These are phyloP conservation scores for Hydrotaea cyrtoneurina DNA, from an alignment of 2,888 invertebrate genomes.

Conservation along the genomic window DNA sequence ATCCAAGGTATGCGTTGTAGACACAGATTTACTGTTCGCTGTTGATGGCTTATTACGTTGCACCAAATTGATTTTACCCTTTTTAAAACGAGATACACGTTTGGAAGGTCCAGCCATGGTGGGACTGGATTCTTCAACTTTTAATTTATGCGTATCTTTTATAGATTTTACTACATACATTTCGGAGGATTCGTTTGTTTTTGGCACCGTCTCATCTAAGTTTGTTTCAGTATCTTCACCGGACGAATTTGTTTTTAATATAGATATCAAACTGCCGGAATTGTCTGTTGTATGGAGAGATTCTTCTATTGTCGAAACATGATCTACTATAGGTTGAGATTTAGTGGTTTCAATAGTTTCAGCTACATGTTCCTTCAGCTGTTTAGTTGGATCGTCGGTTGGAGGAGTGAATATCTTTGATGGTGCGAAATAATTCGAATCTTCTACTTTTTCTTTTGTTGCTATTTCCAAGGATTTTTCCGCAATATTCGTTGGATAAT, in stretches of 20 bases:
- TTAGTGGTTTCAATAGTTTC: background rate
- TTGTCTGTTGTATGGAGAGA: background rate
- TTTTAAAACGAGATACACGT: conserved; percentile 70
- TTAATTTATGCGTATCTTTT: background rate
- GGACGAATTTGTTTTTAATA: background rate
- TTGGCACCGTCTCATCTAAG: background rate
- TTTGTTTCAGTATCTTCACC: background rate
- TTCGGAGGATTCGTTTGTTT: background rate
- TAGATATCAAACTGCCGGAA: background rate
- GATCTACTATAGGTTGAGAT: no score
- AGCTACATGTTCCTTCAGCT: background rate
- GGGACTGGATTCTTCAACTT: conserved; percentile 9
- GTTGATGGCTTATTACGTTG: conserved; percentile 70
- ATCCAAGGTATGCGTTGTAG: background rate
- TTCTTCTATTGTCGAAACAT: background rate
- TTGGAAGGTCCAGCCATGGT: conserved; percentile 11
- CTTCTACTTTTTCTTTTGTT: no score
- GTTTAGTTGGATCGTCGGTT: background rate
- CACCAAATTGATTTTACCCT: conserved; percentile 75
- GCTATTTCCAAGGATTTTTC: no score
- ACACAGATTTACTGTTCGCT: background rate
- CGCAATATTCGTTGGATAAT: no score
- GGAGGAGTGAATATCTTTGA: no score
- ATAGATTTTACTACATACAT: background rate
- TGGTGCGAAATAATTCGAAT: no score